Base-by-base conservation (phyloP, 2,797 vertebrate species). In the Rhabdophis nuchalis region DNA sequence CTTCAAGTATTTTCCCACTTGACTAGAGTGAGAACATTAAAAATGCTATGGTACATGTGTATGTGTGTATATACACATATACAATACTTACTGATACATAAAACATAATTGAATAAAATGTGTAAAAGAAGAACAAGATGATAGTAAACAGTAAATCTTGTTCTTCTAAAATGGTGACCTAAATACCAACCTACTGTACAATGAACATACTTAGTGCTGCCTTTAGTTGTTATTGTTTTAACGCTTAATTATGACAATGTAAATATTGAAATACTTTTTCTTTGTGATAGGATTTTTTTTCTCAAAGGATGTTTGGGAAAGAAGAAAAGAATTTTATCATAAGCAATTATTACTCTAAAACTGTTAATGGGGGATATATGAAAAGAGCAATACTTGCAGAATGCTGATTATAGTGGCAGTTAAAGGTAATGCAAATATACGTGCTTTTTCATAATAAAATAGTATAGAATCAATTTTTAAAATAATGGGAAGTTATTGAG, bases 401-500 rank as follows among this genome's bases (percentile, higher is more conserved):
- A 0, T 16, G 41, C 94, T 92, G 82, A 50, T 64, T 7, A 4
- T 29, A n/a, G 53, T 86, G 5, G 18, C 89, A 91, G 87, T 93
- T 89, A 90, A 90, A 93, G 93, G 41, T 68, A 87, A 23, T 92
- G 68, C 56, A 93, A 88, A 92, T 93, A 89, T 95, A 94, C 92
- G 85, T 94, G 93, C 91, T 96, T 96, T 96, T 92, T 96, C 92
- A 94, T 93, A 90, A 93, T 87, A 36, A 92, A 89, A 94, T 52
- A 57, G 27, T 64, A 89, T 56, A 88, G 92, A 93, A 82, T 61
- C 61, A 25, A 68, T 92, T 92, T 91, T 91, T 82, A 54, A 93
- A 93, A 56, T 90, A 90, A 91, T 56, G 56, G 68, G 56, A 91
- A 85, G 50, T 93, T 72, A 90, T 60, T 52, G 32, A 77, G 90